phyloP scores from a whole-genome alignment of 2,113 vertebrate genomes.

The Aix galericulata region DNA sequence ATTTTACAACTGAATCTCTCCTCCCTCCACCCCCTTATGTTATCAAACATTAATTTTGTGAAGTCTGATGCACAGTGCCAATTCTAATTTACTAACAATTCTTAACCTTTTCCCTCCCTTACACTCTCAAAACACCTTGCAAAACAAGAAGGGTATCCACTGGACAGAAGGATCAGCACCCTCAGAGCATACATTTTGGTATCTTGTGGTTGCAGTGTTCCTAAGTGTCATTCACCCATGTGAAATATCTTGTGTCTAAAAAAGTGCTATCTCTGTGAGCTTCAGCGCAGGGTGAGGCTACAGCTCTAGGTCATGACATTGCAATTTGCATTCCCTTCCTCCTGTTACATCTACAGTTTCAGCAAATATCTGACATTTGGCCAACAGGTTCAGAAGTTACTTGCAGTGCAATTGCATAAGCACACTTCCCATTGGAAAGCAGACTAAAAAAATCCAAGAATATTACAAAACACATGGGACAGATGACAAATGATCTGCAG shows the following conservation, averaged over 20 bases:
- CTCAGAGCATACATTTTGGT: not conserved
- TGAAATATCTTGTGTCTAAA: not conserved
- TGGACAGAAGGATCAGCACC: not conserved
- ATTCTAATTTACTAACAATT: not conserved
- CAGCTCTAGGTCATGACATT: not conserved
- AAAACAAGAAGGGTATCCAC: not conserved
- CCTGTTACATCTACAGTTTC: not conserved
- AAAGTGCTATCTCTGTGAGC: not conserved
- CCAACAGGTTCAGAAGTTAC: not conserved
- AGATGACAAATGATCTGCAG: not conserved
- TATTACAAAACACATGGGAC: not conserved
- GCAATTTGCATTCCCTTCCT: not conserved
- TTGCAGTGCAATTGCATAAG: not conserved
- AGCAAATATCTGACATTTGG: not conserved
- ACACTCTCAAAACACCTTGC: not conserved
- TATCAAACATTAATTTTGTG: not conserved
- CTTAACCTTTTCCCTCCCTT: not conserved
- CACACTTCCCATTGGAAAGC: not conserved
- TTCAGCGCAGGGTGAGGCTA: not conserved
- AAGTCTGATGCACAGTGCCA: not conserved
- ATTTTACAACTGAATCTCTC: constrained; percentile 12
- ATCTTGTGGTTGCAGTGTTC: not conserved
- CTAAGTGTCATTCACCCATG: not conserved
- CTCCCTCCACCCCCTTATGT: not conserved
- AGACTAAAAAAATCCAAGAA: not conserved